These are phyloP conservation scores for Calephelis nemesis DNA, from an alignment of 1,140 invertebrate genomes.

Conservation along the genomic window DNA sequence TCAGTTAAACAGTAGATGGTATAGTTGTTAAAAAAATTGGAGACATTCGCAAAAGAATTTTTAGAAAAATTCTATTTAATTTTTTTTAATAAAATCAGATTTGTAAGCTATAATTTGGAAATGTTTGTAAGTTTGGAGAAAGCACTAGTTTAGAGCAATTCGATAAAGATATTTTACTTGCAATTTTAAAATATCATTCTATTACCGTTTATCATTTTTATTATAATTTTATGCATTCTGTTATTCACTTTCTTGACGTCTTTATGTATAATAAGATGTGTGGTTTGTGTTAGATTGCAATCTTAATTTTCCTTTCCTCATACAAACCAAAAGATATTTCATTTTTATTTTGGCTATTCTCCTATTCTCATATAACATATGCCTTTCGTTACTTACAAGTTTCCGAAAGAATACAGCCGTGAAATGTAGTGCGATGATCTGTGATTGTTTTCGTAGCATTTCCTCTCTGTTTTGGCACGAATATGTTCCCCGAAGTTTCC, in stretches of 20 bases:
- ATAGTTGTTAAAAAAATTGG: too few relatives aligned
- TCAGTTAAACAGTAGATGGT: too few relatives aligned
- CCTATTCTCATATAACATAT: conserved; percentile 10
- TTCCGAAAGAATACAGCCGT: conserved; percentile 17
- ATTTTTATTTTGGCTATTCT: conserved; percentile 6
- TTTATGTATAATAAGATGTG: neutral
- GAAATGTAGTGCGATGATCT: conserved; percentile 19
- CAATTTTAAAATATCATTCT: too few relatives aligned
- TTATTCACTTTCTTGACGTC: neutral
- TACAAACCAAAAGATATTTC: conserved; percentile 3
- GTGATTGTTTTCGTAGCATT: conserved; percentile 13
- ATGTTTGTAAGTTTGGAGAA: too few relatives aligned
- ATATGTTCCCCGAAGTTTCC: conserved; percentile 1
- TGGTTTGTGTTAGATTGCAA: neutral
- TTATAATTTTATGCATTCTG: neutral
- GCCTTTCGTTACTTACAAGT: conserved; percentile 13
- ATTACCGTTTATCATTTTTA: neutral
- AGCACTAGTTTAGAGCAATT: too few relatives aligned
- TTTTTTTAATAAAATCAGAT: too few relatives aligned
- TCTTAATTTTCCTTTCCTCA: conserved; percentile 1
- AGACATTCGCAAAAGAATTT: too few relatives aligned
- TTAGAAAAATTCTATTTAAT: too few relatives aligned
- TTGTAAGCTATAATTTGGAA: too few relatives aligned
- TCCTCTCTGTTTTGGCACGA: conserved; percentile 7
- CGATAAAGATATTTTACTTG: too few relatives aligned